Base-by-base conservation (phyloP, 2,888 invertebrate genomes). In the Archaeoteleia sp. region DNA sequence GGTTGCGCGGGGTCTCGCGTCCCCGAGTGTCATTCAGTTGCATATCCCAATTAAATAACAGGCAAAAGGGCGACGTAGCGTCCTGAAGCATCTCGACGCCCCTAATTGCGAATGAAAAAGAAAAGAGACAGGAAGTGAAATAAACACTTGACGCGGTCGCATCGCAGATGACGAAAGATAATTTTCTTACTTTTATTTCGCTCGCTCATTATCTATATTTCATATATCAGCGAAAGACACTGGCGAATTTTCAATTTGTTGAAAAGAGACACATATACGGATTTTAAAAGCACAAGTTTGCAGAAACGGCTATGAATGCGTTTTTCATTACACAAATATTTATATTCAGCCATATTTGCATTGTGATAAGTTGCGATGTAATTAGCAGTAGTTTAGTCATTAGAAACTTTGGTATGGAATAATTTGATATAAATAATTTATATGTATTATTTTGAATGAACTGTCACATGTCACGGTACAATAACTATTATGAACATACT, bases 21-120 rank as follows among this genome's bases (percentile, higher is more conserved):
- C 69, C 70, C 75, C 73, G 78, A 83, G 83, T 82, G 81, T 83
- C 82, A 82, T 82, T 83, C 81, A 84, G 82, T 84, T 82, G 83
- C 81, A 80, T 80, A 80, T 85, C 81, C 84, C 84, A 84, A 85
- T 85, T 85, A 84, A 84, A 82, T 83, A 84, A 84, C 82, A 82
- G 81, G 82, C 83, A 84, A 85, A 85, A 84, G 84, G 83, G 84
- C 83, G 84, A 82, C 82, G 78, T 83, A 77, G 82, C 84, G 80
- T 83, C 79, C 78, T 74, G 78, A 76, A 80, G 79, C 79, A 74
- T 79, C 78, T 75, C 80, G 80, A 79, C 79, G 79, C 76, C 78
- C 81, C 80, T 84, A 83, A 84, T 85, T 84, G 84, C 81, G 77
- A 80, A 69, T 66, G 58, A 71, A 65, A 71, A 67, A 68, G 40